Percentiles rank a stretch among this genome's conserved stretches.
Conservation (phyloP, 2,113 vertebrate genomes). For the Dasyprocta punctata region DNA sequence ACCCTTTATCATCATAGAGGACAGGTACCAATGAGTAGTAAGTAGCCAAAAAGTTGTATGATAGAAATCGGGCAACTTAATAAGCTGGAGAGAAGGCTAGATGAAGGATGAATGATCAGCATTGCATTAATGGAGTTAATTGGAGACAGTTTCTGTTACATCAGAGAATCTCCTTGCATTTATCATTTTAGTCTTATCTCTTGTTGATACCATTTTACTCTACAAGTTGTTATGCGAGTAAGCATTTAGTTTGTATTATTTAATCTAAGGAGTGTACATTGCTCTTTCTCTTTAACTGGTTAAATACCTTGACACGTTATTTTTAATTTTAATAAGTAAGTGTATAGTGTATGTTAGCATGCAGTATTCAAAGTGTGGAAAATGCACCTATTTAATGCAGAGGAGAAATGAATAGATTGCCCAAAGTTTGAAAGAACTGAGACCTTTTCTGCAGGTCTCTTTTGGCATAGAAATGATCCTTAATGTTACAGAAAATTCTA, state of each 20-base stretch:
- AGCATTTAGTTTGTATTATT: constrained; percentile 11
- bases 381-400: constrained; percentile 28
- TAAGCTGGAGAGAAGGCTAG: not conserved
- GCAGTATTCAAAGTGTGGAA: not conserved
- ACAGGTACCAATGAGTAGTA: constrained; percentile 30
- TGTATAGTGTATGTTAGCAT: not conserved
- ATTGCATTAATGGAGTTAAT: not conserved
- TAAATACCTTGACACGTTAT: constrained; percentile 57
- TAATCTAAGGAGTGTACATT: constrained; percentile 40
- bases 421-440: constrained; percentile 4
- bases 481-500: constrained; percentile 6
- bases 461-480: not conserved
- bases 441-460: constrained; percentile 28
- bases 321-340: constrained; percentile 42
- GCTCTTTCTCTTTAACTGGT: constrained; percentile 34
- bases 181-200: not conserved
- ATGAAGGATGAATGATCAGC: not conserved
- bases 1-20: not conserved
- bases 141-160: not conserved
- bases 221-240: not conserved
- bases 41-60: not conserved
- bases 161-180: not conserved
- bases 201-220: not conserved
- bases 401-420: constrained; percentile 39
- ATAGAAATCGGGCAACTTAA: not conserved